Evolutionary conservation across 2,888 invertebrate species (phyloP).

Genomic region (Oscheius onirici): DNA sequence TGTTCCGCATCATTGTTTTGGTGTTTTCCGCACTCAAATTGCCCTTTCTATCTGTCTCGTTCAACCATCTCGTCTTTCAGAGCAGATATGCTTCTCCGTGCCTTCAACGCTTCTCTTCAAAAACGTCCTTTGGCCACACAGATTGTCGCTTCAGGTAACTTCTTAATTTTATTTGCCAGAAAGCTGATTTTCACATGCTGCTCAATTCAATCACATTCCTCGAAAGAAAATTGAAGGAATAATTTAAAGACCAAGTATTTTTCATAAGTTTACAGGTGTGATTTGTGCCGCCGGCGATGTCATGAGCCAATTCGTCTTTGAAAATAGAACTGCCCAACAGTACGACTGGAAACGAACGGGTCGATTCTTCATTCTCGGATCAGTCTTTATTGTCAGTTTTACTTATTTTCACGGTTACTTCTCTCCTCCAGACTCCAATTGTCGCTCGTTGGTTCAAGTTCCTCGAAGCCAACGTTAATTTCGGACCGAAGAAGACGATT

Average conservation of each 20-base stretch:
- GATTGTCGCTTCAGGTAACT: conserved; percentile 38
- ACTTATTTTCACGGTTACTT: neutral
- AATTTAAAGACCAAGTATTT: too few species aligned
- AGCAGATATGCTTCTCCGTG: conserved; percentile 19
- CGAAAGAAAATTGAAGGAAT: too few species aligned
- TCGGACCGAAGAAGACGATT: conserved; percentile 42
- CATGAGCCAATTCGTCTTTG: conserved; percentile 50
- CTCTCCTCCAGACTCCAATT: conserved; percentile 50
- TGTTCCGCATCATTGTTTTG: too few species aligned
- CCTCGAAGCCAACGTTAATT: conserved; percentile 50
- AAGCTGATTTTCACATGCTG: too few species aligned
- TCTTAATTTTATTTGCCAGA: too few species aligned
- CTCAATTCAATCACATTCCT: too few species aligned
- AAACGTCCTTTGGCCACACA: conserved; percentile 37
- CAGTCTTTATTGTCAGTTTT: conserved; percentile 56
- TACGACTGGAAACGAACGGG: conserved; percentile 57
- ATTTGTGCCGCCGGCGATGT: conserved; percentile 61
- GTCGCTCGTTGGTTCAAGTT: conserved; percentile 60
- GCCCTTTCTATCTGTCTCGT: too few species aligned
- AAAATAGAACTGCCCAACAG: conserved; percentile 34
- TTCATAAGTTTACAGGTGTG: conserved; percentile 37
- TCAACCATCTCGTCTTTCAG: too few species aligned
- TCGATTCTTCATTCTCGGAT: conserved; percentile 61
- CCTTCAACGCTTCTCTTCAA: conserved; percentile 32
- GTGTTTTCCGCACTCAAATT: too few species aligned